A percentile compares a stretch with the other conserved stretches of the same genome.
These are phyloP conservation scores for Ammospiza maritima DNA, from an alignment of 2,797 vertebrate genomes.

Conservation along the genomic window DNA sequence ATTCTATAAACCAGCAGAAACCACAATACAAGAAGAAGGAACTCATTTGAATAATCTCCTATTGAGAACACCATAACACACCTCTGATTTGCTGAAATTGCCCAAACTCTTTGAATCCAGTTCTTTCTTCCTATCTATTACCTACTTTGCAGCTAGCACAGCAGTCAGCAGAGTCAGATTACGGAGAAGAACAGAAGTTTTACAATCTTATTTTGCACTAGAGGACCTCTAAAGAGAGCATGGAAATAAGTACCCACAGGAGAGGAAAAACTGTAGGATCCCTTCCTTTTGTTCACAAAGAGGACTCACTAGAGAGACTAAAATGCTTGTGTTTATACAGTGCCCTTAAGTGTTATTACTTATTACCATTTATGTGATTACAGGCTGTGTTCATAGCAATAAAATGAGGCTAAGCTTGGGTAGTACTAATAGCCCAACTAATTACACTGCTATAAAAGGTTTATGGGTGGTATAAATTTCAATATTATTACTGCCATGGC, in stretches of 20 bases:
- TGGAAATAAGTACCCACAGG: background rate
- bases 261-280: background rate
- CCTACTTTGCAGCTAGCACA: background rate
- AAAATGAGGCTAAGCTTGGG: conserved; percentile 61
- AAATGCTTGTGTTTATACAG: conserved; percentile 15
- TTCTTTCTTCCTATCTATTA: background rate
- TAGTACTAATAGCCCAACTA: conserved; percentile 71
- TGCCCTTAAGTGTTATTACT: conserved; percentile 61
- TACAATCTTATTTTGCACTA: background rate
- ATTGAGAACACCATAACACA: background rate
- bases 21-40: background rate
- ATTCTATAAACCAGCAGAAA: background rate
- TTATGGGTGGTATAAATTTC: conserved; percentile 68
- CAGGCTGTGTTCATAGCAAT: conserved; percentile 69
- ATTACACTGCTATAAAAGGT: conserved; percentile 69
- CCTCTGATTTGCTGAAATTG: background rate
- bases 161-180: background rate
- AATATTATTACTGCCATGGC: conserved; percentile 36
- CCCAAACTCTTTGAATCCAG: background rate
- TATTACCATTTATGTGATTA: conserved; percentile 68
- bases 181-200: background rate
- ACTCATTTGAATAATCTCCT: background rate
- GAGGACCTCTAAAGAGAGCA: background rate
- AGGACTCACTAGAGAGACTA: background rate
- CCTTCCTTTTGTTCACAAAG: background rate